Conservation (phyloP, 2,113 vertebrate species). For the Cephalopholis sonnerati region DNA sequence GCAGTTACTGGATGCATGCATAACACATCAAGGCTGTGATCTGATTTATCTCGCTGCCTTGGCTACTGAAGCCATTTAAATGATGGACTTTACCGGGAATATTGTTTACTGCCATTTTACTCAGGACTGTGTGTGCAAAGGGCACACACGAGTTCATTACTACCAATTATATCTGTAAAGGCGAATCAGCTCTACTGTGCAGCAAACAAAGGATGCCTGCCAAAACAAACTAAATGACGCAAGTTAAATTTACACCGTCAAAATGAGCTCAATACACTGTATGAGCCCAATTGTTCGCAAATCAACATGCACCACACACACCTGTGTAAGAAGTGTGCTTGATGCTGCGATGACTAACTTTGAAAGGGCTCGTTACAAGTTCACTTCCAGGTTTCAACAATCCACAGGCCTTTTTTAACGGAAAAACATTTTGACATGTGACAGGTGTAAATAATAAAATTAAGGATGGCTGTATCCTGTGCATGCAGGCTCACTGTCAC, state of each 20-base stretch:
- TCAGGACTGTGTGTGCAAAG: constrained; percentile 47
- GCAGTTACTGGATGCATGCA: constrained; percentile 79
- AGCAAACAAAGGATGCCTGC: constrained; percentile 15
- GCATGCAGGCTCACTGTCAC: background rate
- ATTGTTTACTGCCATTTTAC: constrained; percentile 66
- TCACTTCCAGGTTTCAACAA: constrained; percentile 4
- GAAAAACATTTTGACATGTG: background rate
- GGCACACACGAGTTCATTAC: constrained; percentile 58
- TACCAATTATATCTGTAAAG: constrained; percentile 62
- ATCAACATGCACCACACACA: background rate
- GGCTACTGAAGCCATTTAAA: constrained; percentile 74
- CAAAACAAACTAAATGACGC: constrained; percentile 37
- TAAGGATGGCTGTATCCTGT: background rate
- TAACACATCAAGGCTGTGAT: constrained; percentile 78
- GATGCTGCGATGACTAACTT: background rate
- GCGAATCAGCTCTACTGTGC: constrained; percentile 46
- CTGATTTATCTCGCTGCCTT: constrained; percentile 78
- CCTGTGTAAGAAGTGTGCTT: background rate
- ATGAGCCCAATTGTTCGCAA: background rate
- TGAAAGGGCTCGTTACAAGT: background rate
- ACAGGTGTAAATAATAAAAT: background rate
- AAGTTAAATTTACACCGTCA: constrained; percentile 10
- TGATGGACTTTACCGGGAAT: constrained; percentile 73
- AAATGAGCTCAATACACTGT: background rate
- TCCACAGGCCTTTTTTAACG: background rate